Base-by-base conservation (phyloP, 2,797 vertebrate species). In the Masticophis lateralis region DNA sequence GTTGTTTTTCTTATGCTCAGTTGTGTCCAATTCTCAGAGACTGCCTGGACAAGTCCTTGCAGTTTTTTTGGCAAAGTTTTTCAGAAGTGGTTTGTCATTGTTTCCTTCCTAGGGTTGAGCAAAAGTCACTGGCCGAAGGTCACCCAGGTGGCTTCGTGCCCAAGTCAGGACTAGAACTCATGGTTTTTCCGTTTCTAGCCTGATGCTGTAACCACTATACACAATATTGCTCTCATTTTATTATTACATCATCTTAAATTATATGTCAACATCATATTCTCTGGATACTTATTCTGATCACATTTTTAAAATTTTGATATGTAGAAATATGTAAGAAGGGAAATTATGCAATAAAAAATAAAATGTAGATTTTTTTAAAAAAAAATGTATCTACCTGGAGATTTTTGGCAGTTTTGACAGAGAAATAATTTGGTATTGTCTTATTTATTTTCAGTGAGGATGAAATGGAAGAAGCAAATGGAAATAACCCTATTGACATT, bases 381-480 rank as follows among this genome's bases (percentile, higher is more conserved):
- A 92, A 0, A 51, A 83, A 83, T 18, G 28, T 18, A 87, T 93
- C 56, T 5, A 3, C 88, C 2, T 90, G 9, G 94, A 94, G 94
- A 89, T 25, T 93, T 95, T 59, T 91, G 86, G 63, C 0, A 3
- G 5, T 12, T 88, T 8, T 94, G 60, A 28, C 51, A 91, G 87
- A 92, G 88, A 89, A 92, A 92, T 94, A 94, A 96, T 94, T 27
- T 92, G 91, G 86, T 90, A 55, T 57, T 88, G 25, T 57, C 89
- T 93, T 96, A 56, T 95, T 97, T 97, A 92, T 96, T 94, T 97
- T 97, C 95, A 99, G 99, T 97, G 99, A 99, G 69, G 98, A 99
- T 37, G 99, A 99, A 92, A 98, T 97, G 59, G 99, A 99, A 53
- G 98, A 98, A 60, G 94, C 98, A 59, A 98, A 96, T 91, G 97